Conservation (phyloP, 2,113 vertebrate species). For the Sinosuthora webbiana region DNA sequence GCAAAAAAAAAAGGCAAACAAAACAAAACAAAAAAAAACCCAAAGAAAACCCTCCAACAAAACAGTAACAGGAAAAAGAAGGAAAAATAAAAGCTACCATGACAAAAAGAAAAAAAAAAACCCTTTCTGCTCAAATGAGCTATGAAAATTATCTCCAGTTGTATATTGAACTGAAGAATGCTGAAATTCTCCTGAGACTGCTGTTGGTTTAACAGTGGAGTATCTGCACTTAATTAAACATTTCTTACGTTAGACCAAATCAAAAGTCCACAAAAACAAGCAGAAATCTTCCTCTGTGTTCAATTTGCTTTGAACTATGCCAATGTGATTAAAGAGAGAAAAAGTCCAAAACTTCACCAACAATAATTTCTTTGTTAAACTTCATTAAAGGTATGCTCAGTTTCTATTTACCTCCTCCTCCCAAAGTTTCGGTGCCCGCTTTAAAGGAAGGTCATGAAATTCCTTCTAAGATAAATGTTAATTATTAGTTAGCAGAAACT, state of each 20-base stretch:
- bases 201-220: neutral
- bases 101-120: neutral
- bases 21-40: neutral
- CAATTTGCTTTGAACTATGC: neutral
- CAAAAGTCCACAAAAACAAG: neutral
- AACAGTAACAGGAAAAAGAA: neutral
- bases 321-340: neutral
- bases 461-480: constrained; percentile 18
- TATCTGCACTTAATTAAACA: neutral
- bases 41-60: neutral
- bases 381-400: neutral
- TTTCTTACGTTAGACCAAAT: neutral
- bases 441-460: neutral
- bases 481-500: constrained; percentile 7
- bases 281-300: neutral
- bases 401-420: neutral
- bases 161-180: neutral
- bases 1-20: neutral
- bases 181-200: neutral
- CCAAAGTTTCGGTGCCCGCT: neutral
- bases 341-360: neutral
- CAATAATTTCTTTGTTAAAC: constrained; percentile 4
- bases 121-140: neutral
- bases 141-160: constrained; percentile 11
- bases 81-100: neutral